Base-by-base conservation (phyloP, 2,888 invertebrate species). In the Drosophila algonquin region DNA sequence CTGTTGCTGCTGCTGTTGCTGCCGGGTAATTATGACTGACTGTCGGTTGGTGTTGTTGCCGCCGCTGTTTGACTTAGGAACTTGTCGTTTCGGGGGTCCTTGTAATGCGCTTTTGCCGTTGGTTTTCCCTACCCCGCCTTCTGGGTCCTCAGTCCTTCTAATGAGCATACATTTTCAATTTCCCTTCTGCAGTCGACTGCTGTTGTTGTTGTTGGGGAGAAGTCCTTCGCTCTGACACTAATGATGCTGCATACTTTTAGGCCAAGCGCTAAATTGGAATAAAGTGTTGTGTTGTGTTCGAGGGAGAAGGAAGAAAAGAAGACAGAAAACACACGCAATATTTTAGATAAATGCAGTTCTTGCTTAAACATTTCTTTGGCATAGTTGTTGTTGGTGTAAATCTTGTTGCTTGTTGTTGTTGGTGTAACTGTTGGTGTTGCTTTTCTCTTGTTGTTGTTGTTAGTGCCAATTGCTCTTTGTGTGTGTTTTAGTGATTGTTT, bases 41-140 rank as follows among this genome's bases (percentile, higher is more conserved):
- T 68, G 70, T 68, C 61, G 53, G 47, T 21, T 45, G 63, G 35
- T n/a, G 57, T 55, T 56, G 35, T 5, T 63, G 60, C 50, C 60
- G 60, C 50, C 54, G 53, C 59, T 70, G 58, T 64, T 73, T 63
- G 80, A 82, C 80, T 87, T 81, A 73, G 87, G 75, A 84, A 87
- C 87, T 87, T 79, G 68, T 75, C 80, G 73, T 67, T 83, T 84
- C 60, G 57, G 52, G 30, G 72, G 51, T 67, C 68, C 85, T 78
- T 68, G 87, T 73, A 83, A 87, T 83, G 89, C 89, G 89, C 89
- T 88, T 83, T 83, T 83, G 67, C 81, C 81, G 76, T 81, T 72
- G 47, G 47, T 47, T 58, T 69, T 58, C 57, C 30, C 52, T 52
- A 45, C 47, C 58, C 35, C 53, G 51, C 48, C 62, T 52, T 51